These are phyloP conservation scores for Trachelus stipa DNA, from an alignment of 2,888 invertebrate species.

Conservation along the genomic window DNA sequence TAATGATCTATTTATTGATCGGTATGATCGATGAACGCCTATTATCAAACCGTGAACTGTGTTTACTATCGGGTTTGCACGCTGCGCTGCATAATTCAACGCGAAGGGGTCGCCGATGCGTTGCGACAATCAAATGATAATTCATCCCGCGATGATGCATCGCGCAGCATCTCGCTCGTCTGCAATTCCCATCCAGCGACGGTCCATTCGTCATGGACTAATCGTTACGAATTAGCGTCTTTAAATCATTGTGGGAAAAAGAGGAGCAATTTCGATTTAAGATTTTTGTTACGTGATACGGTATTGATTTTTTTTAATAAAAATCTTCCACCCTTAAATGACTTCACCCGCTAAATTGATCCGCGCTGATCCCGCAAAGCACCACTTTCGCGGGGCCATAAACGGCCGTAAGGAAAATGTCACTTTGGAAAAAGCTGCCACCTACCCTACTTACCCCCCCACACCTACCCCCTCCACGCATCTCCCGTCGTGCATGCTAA, in stretches of 20 bases:
- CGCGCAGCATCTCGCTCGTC: background rate
- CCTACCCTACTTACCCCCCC: no score
- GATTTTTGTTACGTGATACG: background rate
- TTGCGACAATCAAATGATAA: background rate
- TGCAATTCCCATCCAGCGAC: background rate
- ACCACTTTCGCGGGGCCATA: background rate
- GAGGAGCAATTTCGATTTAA: background rate
- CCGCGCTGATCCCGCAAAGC: background rate
- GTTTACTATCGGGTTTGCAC: background rate
- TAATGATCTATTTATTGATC: constrained; percentile 6
- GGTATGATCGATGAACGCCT: background rate
- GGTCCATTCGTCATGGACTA: background rate
- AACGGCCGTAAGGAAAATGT: background rate
- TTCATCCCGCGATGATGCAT: background rate
- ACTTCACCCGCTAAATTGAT: background rate
- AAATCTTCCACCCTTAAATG: background rate
- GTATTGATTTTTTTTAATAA: background rate
- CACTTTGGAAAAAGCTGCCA: background rate
- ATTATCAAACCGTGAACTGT: constrained; percentile 1
- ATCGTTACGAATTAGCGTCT: background rate
- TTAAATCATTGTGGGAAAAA: background rate
- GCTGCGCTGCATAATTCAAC: background rate
- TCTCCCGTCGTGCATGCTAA: background rate
- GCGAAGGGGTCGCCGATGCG: background rate
- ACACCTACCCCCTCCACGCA: background rate